Percentiles rank a stretch among this genome's conserved stretches.
Evolutionary conservation across 2,888 invertebrate species (phyloP).

Genomic region (Ceraclea dissimilis): DNA sequence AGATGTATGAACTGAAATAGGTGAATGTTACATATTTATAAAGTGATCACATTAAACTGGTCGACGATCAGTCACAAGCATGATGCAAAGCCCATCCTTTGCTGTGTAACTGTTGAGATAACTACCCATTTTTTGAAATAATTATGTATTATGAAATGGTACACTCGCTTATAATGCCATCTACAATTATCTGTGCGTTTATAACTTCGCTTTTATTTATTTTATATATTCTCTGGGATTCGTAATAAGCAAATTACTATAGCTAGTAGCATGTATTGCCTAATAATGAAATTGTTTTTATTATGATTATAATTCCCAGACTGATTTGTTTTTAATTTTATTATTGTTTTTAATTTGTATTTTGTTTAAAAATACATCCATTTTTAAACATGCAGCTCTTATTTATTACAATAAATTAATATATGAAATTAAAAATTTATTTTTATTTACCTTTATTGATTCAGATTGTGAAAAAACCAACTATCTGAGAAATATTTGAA

Average conservation of each 20-base stretch:
- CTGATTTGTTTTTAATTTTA: background rate
- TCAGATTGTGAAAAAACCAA: too few relatives aligned
- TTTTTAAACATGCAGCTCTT: slow-evolving; percentile 7
- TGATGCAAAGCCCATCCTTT: too few relatives aligned
- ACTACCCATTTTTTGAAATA: too few relatives aligned
- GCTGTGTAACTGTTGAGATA: too few relatives aligned
- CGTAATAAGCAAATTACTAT: background rate
- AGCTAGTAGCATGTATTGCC: background rate
- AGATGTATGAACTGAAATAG: too few relatives aligned
- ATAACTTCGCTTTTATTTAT: background rate
- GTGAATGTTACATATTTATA: too few relatives aligned
- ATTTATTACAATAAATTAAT: slow-evolving; percentile 24
- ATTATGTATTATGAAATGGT: too few relatives aligned
- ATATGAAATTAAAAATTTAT: slow-evolving; percentile 11
- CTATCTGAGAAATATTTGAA: too few relatives aligned
- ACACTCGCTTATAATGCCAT: too few relatives aligned
- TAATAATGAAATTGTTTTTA: background rate
- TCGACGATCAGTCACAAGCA: too few relatives aligned
- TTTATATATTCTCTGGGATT: background rate
- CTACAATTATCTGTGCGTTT: too few relatives aligned
- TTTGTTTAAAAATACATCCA: background rate
- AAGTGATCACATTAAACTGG: too few relatives aligned
- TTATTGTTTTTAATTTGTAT: background rate
- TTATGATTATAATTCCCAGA: background rate
- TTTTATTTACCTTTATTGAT: background rate